A percentile compares a stretch with the other conserved stretches of the same genome.
Conservation (phyloP, 2,888 invertebrate genomes). For the Theodoxus fluviatilis region DNA sequence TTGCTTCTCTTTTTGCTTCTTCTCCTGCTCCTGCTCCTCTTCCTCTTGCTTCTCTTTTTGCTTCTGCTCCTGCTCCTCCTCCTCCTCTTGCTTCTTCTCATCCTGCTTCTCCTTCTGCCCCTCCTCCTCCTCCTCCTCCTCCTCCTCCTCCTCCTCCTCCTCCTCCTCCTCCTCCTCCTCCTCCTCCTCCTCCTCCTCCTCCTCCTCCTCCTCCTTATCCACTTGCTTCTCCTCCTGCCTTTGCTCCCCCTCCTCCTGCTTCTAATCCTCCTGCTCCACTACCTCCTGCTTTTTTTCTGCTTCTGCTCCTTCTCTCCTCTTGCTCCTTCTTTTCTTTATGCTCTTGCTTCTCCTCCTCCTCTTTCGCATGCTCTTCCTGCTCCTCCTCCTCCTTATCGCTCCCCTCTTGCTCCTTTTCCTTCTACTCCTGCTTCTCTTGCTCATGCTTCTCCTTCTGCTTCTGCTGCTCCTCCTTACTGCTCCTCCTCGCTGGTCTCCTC, state of each 20-base stretch:
- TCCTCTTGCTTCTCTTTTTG: background rate
- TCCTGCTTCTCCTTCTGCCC: too few relatives aligned
- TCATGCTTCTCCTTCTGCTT: background rate
- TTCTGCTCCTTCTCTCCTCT: background rate
- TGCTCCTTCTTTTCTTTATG: background rate
- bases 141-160: background rate
- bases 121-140: background rate
- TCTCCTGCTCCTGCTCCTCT: background rate
- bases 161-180: background rate
- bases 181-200: background rate
- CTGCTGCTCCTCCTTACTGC: background rate
- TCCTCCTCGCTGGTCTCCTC: too few relatives aligned
- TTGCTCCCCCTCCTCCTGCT: background rate
- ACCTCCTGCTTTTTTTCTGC: background rate
- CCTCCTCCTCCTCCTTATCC: background rate
- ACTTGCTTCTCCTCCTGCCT: background rate
- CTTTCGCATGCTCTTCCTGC: conserved; percentile 17
- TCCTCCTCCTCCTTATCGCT: conserved; percentile 24
- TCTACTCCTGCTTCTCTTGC: background rate
- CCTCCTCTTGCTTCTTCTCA: background rate
- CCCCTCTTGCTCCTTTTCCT: too few relatives aligned
- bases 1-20: background rate
- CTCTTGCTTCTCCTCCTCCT: background rate
- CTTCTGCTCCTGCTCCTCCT: background rate
- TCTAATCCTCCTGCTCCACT: background rate